phyloP scores from a whole-genome alignment of 2,113 vertebrate species.

The Fukomys damarensis region DNA sequence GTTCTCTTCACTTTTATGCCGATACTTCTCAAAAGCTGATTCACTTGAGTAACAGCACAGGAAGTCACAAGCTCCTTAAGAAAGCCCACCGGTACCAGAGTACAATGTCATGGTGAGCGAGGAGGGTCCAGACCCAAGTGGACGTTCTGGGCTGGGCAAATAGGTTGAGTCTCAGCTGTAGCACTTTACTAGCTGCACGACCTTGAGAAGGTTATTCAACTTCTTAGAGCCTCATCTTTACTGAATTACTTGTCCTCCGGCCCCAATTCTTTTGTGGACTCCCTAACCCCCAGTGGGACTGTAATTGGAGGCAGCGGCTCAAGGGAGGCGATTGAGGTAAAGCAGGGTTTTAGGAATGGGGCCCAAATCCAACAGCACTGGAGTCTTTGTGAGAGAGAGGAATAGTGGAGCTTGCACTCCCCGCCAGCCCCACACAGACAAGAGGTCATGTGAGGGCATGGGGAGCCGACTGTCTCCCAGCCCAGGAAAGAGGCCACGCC shows the following conservation, averaged over 20 bases:
- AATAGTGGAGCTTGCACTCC: neutral
- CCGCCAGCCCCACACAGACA: too few relatives aligned
- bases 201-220: neutral
- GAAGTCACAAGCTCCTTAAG: neutral
- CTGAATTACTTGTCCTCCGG: neutral
- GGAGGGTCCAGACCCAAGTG: neutral
- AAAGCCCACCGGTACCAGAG: accelerated
- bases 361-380: neutral
- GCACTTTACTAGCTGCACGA: neutral
- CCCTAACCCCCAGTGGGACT: neutral
- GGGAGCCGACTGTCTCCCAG: neutral
- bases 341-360: neutral
- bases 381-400: neutral
- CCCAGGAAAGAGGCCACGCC: neutral
- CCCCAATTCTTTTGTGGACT: neutral
- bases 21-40: neutral
- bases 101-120: neutral
- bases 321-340: conserved; percentile 1
- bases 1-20: neutral
- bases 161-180: neutral
- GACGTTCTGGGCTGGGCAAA: neutral
- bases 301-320: neutral
- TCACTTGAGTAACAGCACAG: neutral
- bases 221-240: neutral
- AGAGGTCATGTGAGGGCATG: conserved; percentile 18